These are phyloP conservation scores for Aethina tumida DNA, from an alignment of 1,140 invertebrate genomes.

Conservation along the genomic window DNA sequence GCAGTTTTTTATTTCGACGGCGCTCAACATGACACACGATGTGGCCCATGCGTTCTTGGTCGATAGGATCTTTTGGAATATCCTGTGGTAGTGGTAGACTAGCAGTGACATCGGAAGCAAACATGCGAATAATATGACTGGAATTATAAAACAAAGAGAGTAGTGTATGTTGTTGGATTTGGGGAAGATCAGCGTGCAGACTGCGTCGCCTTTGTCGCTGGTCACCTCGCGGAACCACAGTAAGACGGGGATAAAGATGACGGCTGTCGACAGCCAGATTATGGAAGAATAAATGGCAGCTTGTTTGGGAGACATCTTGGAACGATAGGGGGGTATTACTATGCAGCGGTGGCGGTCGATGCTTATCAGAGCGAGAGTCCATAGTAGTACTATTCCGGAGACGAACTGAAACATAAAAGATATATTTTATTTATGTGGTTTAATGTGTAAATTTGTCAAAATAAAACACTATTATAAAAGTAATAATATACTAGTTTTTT, in stretches of 20 bases:
- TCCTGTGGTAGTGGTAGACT: constrained; percentile 47
- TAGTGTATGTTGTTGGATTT: constrained; percentile 37
- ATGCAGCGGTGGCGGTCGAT: constrained; percentile 49
- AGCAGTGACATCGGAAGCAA: constrained; percentile 45
- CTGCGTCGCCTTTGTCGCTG: constrained; percentile 21
- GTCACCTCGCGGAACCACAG: constrained; percentile 43
- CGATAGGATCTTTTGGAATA: constrained; percentile 45
- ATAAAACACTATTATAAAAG: too few relatives aligned
- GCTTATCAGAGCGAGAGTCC: constrained; percentile 49
- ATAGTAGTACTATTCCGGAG: constrained; percentile 48
- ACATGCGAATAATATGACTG: constrained; percentile 41
- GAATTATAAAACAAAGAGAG: constrained; percentile 45
- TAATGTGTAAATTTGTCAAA: too few relatives aligned
- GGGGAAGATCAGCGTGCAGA: constrained; percentile 50
- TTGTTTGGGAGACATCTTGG: constrained; percentile 38
- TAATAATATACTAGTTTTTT: too few relatives aligned
- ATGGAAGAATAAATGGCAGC: constrained; percentile 36
- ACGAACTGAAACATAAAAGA: constrained; percentile 52
- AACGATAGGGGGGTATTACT: constrained; percentile 45
- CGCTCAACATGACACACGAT: constrained; percentile 38
- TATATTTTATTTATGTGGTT: constrained; percentile 9
- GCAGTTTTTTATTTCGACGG: constrained; percentile 19
- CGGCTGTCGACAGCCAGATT: constrained; percentile 41
- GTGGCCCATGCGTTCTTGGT: constrained; percentile 42
- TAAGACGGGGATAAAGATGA: constrained; percentile 42